Base-by-base conservation (phyloP, 30 jellyfish, hydroid and myxozoan species). In the Pseudorhiza aurosa region DNA sequence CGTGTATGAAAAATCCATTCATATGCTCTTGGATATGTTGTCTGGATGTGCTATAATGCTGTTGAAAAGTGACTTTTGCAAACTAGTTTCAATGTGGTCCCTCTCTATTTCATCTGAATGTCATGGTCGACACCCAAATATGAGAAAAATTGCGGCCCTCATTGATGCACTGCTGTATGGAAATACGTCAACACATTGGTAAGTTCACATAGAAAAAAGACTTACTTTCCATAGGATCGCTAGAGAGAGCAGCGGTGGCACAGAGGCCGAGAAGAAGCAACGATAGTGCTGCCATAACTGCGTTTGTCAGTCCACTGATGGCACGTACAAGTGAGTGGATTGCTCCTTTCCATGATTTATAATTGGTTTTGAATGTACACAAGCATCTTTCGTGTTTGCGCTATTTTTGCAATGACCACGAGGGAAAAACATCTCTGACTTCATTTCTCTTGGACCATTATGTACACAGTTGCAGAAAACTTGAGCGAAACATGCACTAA, bases 221-320 rank as follows among this genome's bases (percentile, higher is more conserved):
- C 50, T 27, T 42, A 43, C 77, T 33, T 35, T 31, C 60, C 67
- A 53, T 2, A 31, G 77, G 77, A 35, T 64, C 77, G 14, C 32
- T 3, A 11, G 77, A 30, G 2, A 64, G 6, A 42, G 31, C 77
- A 35, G 40, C 3, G 1, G 77, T 42, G 77, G 77, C 77, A 64
- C 77, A 64, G 35, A 64, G 58, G 40, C 77, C 77, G 14, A 64
- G 50, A 8, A 64, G 12, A 8, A 64, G 31, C 59, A 58, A 64
- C 10, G 57, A 19, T 22, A 64, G 60, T 8, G 4, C 31, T 12
- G 77, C 60, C 77, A 64, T 64, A 3, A 19, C 35, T 53, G 4
- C 35, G 25, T 9, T n/a, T 5, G 19, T 3, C 4, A 4, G 7
- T 5, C 22, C 12, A 15, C 62, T 47, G 62, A 22, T 47, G 62